These are phyloP conservation scores for Xenotilapia longispinis DNA, from an alignment of 2,113 vertebrate species.

Conservation along the genomic window DNA sequence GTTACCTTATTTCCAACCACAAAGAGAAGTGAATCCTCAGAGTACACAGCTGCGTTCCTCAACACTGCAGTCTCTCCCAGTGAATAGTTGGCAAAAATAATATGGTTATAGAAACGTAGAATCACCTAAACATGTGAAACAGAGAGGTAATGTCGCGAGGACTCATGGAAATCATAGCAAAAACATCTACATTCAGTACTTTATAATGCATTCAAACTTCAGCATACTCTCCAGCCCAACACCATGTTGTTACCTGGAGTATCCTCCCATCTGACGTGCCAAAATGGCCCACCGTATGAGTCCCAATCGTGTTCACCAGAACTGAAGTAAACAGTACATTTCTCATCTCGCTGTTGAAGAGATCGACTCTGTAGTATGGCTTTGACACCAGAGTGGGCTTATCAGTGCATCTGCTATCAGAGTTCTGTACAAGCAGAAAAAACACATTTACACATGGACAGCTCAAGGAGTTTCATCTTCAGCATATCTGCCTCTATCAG, in stretches of 20 bases:
- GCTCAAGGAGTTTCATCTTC: neutral
- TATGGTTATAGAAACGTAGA: constrained; percentile 66
- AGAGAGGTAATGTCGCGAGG: neutral
- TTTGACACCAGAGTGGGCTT: constrained; percentile 78
- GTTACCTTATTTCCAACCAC: constrained; percentile 80
- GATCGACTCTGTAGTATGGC: constrained; percentile 74
- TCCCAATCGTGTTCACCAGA: constrained; percentile 70
- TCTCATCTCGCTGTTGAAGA: constrained; percentile 80
- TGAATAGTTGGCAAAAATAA: constrained; percentile 88
- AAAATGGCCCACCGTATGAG: constrained; percentile 83
- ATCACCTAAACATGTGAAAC: constrained; percentile 75
- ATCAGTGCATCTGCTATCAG: constrained; percentile 65
- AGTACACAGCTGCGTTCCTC: constrained; percentile 66
- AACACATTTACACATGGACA: neutral
- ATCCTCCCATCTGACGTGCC: constrained; percentile 84
- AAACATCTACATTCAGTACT: neutral
- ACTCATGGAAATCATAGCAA: neutral
- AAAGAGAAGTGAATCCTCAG: constrained; percentile 75
- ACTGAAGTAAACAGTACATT: constrained; percentile 80
- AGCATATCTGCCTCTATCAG: neutral
- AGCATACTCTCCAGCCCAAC: neutral
- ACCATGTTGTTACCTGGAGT: constrained; percentile 76
- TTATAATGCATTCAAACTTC: neutral
- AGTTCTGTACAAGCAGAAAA: constrained; percentile 38
- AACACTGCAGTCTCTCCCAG: constrained; percentile 69